Evolutionary conservation across 1,140 invertebrate species (phyloP).

Genomic region (Hyposmocoma kahamanoa): DNA sequence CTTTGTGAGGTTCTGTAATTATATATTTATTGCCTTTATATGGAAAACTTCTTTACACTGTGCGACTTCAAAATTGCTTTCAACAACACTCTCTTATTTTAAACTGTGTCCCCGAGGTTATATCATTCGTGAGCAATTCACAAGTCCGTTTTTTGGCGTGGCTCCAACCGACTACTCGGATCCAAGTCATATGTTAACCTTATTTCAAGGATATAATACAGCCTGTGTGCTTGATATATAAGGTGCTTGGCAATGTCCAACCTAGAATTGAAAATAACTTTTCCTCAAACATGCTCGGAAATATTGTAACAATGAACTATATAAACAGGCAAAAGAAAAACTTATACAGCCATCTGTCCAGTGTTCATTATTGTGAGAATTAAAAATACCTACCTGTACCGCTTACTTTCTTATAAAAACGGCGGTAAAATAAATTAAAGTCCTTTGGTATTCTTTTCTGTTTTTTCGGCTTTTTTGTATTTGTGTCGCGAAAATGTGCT

Average conservation of each 20-base stretch:
- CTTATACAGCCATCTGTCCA: no score
- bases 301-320: no score
- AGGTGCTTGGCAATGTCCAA: background rate
- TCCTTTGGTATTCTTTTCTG: no score
- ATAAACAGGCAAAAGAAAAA: no score
- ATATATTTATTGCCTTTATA: conserved; percentile 12
- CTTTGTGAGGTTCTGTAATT: conserved; percentile 2
- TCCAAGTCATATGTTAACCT: conserved; percentile 59
- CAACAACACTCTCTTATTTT: conserved; percentile 38
- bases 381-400: no score
- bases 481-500: no score
- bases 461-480: no score
- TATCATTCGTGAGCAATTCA: conserved; percentile 55
- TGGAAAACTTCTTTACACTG: background rate
- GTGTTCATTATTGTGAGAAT: no score
- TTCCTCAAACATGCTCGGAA: no score
- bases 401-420: no score
- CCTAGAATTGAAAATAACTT: no score
- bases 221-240: conserved; percentile 1
- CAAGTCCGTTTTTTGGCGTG: conserved; percentile 43
- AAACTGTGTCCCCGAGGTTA: conserved; percentile 42
- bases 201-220: conserved; percentile 37
- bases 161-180: conserved; percentile 50
- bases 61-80: conserved; percentile 29
- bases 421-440: no score